Evolutionary conservation across 2,888 invertebrate species (phyloP).

Genomic region (Trimorus sp.): DNA sequence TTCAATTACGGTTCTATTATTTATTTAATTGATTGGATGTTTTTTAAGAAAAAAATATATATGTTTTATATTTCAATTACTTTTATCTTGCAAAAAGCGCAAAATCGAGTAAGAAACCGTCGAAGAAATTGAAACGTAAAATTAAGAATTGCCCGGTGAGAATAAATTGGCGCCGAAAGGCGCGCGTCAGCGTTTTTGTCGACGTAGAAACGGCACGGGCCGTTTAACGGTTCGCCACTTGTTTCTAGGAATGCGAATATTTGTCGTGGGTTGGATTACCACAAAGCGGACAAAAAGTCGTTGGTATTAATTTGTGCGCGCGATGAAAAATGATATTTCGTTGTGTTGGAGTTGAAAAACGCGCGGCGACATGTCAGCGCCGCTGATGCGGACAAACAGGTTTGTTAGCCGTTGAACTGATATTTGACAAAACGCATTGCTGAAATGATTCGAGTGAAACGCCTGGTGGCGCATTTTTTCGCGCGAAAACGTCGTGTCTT

Average conservation of each 20-base stretch:
- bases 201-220: neutral
- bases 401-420: slow-evolving; percentile 32
- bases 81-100: neutral
- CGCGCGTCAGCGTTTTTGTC: neutral
- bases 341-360: slow-evolving; percentile 10
- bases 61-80: neutral
- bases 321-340: slow-evolving; percentile 13
- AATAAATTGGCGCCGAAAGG: neutral
- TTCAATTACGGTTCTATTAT: no score
- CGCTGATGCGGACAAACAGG: slow-evolving; percentile 35
- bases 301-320: slow-evolving; percentile 14
- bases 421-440: slow-evolving; percentile 46
- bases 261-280: slow-evolving; percentile 1
- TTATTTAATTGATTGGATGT: no score
- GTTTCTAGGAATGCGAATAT: slow-evolving; percentile 8
- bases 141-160: neutral
- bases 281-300: slow-evolving; percentile 6
- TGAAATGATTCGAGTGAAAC: slow-evolving; percentile 43
- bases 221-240: neutral
- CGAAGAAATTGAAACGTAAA: neutral
- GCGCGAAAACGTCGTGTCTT: no score
- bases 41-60: no score
- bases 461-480: slow-evolving; percentile 16
- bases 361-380: slow-evolving; percentile 17
- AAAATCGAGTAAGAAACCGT: neutral